These are phyloP conservation scores for Nothobranchius furzeri DNA, from an alignment of 2,113 vertebrate species.

Conservation along the genomic window DNA sequence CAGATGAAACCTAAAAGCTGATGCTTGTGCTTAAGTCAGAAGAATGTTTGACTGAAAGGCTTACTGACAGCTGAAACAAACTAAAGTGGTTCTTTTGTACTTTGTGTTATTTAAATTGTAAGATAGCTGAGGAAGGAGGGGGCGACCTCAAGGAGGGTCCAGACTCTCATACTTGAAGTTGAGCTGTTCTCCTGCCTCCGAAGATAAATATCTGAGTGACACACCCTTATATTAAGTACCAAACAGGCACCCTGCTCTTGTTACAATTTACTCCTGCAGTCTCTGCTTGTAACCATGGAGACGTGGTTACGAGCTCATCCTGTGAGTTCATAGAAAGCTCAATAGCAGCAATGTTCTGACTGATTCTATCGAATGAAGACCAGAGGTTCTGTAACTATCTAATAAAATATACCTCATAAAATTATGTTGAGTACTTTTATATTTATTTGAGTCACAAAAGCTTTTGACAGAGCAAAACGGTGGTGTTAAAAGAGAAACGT, in stretches of 20 bases:
- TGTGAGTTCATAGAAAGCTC: constrained; percentile 16
- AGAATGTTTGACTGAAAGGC: background rate
- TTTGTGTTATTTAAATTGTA: constrained; percentile 20
- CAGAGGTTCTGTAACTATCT: constrained; percentile 50
- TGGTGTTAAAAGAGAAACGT: too few relatives aligned
- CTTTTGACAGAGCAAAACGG: too few relatives aligned
- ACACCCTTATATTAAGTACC: constrained; percentile 63
- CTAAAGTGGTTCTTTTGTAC: constrained; percentile 26
- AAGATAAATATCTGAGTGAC: constrained; percentile 48
- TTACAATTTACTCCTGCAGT: constrained; percentile 30
- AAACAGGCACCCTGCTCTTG: constrained; percentile 29
- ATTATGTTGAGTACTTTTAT: constrained; percentile 52
- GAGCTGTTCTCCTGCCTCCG: constrained; percentile 16
- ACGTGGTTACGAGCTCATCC: constrained; percentile 28
- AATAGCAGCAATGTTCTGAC: constrained; percentile 3
- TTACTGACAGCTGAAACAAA: constrained; percentile 44
- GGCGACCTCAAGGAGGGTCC: constrained; percentile 1
- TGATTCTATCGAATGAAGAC: constrained; percentile 34
- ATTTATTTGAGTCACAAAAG: constrained; percentile 50
- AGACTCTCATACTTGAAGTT: constrained; percentile 33
- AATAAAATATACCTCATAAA: constrained; percentile 52
- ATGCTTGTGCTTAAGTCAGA: background rate
- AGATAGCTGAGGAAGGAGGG: constrained; percentile 11
- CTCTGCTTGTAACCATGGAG: constrained; percentile 20
- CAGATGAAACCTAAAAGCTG: constrained; percentile 9